These are phyloP conservation scores for Oeneis ivallda DNA, from an alignment of 2,888 invertebrate genomes.

Conservation along the genomic window DNA sequence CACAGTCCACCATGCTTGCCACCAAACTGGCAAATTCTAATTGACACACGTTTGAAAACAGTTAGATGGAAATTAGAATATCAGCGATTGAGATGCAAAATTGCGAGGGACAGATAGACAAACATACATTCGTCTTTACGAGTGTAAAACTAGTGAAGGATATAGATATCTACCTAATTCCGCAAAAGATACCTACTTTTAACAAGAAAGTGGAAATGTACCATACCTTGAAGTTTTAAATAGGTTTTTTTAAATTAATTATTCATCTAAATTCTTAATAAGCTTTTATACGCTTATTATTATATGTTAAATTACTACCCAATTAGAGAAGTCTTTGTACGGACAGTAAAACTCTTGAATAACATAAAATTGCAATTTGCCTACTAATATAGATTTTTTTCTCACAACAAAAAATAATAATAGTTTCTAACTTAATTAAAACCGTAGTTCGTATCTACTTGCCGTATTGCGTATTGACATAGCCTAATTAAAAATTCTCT, in stretches of 20 bases:
- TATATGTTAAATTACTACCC: too few relatives aligned
- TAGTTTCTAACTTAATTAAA: slow-evolving; percentile 8
- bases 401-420: not conserved
- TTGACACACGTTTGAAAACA: too few relatives aligned
- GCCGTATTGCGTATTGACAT: slow-evolving; percentile 8
- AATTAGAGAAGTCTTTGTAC: not conserved
- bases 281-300: not conserved
- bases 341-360: slow-evolving; percentile 2
- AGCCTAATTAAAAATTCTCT: slow-evolving; percentile 26
- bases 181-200: too few relatives aligned
- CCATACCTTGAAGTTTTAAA: not conserved
- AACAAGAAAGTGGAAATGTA: too few relatives aligned
- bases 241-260: not conserved
- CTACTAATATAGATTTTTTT: not conserved
- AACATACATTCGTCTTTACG: too few relatives aligned
- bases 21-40: too few relatives aligned
- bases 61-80: too few relatives aligned
- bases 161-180: too few relatives aligned
- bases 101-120: too few relatives aligned
- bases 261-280: not conserved
- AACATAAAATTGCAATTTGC: slow-evolving; percentile 6
- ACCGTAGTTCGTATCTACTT: not conserved
- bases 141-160: too few relatives aligned
- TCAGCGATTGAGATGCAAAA: too few relatives aligned
- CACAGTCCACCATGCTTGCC: too few relatives aligned